Evolutionary conservation across 1,140 invertebrate genomes (phyloP).

Genomic region (Brachionus rotundiformis): DNA sequence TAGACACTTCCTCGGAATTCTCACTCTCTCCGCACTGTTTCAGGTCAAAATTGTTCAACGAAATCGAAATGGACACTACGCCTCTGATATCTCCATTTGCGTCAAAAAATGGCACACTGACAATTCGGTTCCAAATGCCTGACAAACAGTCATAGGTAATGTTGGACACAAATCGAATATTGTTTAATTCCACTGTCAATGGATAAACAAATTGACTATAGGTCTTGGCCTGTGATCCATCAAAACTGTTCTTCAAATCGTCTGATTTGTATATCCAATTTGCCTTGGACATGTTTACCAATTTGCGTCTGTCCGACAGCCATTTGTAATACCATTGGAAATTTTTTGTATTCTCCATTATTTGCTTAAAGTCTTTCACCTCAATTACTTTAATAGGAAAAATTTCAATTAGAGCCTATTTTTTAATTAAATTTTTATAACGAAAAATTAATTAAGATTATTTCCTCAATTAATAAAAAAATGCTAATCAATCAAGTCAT

Average conservation of each 20-base stretch:
- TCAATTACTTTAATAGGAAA: not conserved
- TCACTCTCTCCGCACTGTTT: constrained; percentile 45
- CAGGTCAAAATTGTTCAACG: constrained; percentile 34
- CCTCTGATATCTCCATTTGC: constrained; percentile 16
- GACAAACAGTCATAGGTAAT: constrained; percentile 47
- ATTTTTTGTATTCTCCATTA: constrained; percentile 24
- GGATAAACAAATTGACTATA: constrained; percentile 2
- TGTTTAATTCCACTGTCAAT: not conserved
- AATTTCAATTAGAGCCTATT: no score
- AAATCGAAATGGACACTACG: constrained; percentile 30
- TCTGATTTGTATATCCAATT: constrained; percentile 20
- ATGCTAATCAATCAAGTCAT: no score
- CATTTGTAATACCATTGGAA: constrained; percentile 48
- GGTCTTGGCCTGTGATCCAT: not conserved
- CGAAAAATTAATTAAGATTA: no score
- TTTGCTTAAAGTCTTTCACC: constrained; percentile 29
- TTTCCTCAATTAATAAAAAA: no score
- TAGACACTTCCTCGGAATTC: not conserved
- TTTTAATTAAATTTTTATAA: no score
- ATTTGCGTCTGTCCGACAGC: not conserved
- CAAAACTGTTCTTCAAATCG: constrained; percentile 29
- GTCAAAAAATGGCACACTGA: constrained; percentile 43
- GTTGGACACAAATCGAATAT: constrained; percentile 33
- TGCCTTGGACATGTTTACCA: constrained; percentile 1
- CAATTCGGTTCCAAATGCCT: constrained; percentile 22